phyloP scores from a whole-genome alignment of 2,113 vertebrate species.

The Bambusicola thoracicus region DNA sequence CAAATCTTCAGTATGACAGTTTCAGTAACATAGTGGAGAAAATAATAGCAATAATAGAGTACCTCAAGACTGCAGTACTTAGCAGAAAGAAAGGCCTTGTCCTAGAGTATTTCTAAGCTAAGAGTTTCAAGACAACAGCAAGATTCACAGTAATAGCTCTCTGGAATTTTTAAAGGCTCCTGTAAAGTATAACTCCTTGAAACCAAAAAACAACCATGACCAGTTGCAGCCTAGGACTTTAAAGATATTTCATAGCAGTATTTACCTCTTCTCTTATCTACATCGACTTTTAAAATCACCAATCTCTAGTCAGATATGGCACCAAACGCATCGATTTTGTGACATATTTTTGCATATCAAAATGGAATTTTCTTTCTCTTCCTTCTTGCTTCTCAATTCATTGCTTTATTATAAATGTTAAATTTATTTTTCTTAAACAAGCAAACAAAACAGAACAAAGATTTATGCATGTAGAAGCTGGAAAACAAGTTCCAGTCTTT shows the following conservation, averaged over 20 bases:
- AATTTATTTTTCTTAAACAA: neutral
- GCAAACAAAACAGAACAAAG: neutral
- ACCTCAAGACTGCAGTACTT: neutral
- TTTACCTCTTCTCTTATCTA: neutral
- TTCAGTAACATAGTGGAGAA: neutral
- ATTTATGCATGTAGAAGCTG: neutral
- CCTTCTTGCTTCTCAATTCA: neutral
- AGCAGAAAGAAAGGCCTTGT: neutral
- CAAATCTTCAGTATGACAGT: neutral
- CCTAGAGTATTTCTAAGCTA: neutral
- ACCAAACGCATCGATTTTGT: neutral
- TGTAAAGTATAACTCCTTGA: neutral
- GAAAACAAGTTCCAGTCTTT: neutral
- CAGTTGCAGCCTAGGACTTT: neutral
- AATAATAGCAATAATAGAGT: neutral
- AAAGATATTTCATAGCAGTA: neutral
- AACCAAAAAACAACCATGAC: neutral
- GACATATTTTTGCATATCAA: neutral
- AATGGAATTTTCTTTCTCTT: neutral
- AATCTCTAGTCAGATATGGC: neutral
- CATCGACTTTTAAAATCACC: neutral
- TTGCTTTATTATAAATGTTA: neutral
- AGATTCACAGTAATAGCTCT: neutral
- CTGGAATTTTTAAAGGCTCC: neutral
- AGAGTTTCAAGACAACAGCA: neutral